Evolutionary conservation across 2,113 vertebrate species (phyloP).

Genomic region (Nansenia antarctica): DNA sequence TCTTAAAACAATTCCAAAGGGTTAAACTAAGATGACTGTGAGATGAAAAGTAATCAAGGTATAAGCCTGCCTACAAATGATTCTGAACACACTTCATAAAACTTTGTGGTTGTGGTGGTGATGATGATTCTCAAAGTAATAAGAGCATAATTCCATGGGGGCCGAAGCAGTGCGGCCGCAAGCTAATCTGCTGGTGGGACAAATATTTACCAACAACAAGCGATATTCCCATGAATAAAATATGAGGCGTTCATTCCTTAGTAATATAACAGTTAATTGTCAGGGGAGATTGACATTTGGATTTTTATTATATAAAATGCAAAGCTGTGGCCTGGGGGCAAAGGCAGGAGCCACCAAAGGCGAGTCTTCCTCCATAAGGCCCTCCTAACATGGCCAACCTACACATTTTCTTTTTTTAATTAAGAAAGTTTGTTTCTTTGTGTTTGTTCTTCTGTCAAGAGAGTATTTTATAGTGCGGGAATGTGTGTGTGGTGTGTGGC

Average conservation of each 20-base stretch:
- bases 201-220: conserved; percentile 83
- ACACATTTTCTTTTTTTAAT: conserved; percentile 69
- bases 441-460: conserved; percentile 52
- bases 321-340: conserved; percentile 68
- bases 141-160: conserved; percentile 53
- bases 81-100: conserved; percentile 37
- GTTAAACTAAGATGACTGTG: background rate
- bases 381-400: conserved; percentile 28
- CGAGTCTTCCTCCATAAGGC: conserved; percentile 34
- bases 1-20: background rate
- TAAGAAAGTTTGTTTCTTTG: conserved; percentile 66
- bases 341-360: conserved; percentile 48
- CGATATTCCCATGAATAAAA: conserved; percentile 76
- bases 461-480: background rate
- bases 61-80: conserved; percentile 12
- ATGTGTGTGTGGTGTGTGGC: too few relatives aligned
- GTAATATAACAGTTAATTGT: conserved; percentile 79
- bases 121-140: conserved; percentile 52
- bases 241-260: conserved; percentile 72
- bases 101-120: conserved; percentile 20
- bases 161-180: conserved; percentile 36
- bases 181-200: conserved; percentile 75
- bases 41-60: background rate
- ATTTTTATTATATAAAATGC: conserved; percentile 80
- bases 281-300: conserved; percentile 77